Evolutionary conservation across 1,140 invertebrate species (phyloP), one percentile per base, ranked within the genome.

Genomic region (Parapsyche elsis): DNA sequence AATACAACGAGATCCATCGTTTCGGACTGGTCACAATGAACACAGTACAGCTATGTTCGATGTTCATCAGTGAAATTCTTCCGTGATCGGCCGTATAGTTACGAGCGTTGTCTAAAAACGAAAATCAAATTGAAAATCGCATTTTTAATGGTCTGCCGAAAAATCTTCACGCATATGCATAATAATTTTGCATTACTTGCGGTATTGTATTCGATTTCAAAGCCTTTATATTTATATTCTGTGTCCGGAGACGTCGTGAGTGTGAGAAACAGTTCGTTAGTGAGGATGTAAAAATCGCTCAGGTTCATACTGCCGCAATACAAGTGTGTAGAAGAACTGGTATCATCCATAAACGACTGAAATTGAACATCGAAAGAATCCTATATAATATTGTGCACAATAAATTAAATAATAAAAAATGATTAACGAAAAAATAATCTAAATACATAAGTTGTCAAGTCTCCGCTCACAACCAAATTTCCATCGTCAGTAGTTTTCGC

Each of bases 1-100:
- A 2, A 49, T 79, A 81, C 1, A 81, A 67, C 9, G 81, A 76
- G 16, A 81, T 81, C 9, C 77, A 79, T 23, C 44, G 24, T 19
- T 81, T 81, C 14, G 49, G 12, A 14, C 0, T 44, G 5, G 73
- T 70, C 12, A 45, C 70, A 38, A 45, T 76, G 16, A 81, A 76
- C 5, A 38, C 23, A 14, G 64, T 38, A 53, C 77, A 81, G 19
- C 9, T 16, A 74, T 5, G 44, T 75, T n/a, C 19, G 9, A 16
- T 57, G n/a, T 75, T n/a, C 9, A 24, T 14, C 45, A 30, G 38
- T 19, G 30, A 1, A 38, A 81, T 71, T 76, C 61, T 79, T 76
- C 81, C 81, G 23, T 79, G 46, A n/a, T 78, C 44, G 5, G 21
- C 16, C n/a, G 30, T 81, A 26, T 71, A 79, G 23, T 76, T 79